Base-by-base conservation (phyloP, 2,113 vertebrate species). In the Willisornis vidua region DNA sequence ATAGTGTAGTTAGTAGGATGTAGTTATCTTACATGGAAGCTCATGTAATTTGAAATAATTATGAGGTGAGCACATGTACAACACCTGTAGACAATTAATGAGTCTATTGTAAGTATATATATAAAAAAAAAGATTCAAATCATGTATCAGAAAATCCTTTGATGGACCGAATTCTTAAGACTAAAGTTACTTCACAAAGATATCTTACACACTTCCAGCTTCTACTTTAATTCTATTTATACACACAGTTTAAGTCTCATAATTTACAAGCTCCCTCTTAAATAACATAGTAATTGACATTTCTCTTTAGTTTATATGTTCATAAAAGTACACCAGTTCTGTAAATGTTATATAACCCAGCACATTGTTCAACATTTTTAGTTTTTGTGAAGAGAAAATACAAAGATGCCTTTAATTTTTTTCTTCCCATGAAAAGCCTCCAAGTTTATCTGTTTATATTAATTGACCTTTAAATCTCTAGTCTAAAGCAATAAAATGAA, bases 401-500 rank as follows among this genome's bases (percentile, higher is more conserved):
- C 12, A 80, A 93, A 80, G 14, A 72, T 92, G 52, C 1, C n/a
- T 87, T 80, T 81, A 57, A 52, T 67, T 51, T 83, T 79, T 84
- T 86, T 85, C 26, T 20, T 57, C 26, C 2, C 0, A 35, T 83
- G 52, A 73, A 86, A 76, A n/a, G 31, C 37, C 87, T 84, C 62
- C 19, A 59, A 94, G 89, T 90, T 92, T 94, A 93, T 95, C 93
- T 98, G 91, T 98, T 98, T 97, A 97, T 98, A 88, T 94, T 84
- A 95, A 94, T 80, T 98, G 97, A 97, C 97, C 97, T 97, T 96
- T 97, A 91, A 96, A 94, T 95, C 85, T 87, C 76, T 90, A 85
- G 81, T 97, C 92, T 96, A 94, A 97, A 97, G 94, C 95, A 98
- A 97, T 97, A 98, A 98, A 97, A 98, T 95, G 88, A 97, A 98